A percentile compares a stretch with the other conserved stretches of the same genome.
These are phyloP conservation scores for Miltochrista miniata DNA, from an alignment of 2,888 invertebrate species.

Conservation along the genomic window DNA sequence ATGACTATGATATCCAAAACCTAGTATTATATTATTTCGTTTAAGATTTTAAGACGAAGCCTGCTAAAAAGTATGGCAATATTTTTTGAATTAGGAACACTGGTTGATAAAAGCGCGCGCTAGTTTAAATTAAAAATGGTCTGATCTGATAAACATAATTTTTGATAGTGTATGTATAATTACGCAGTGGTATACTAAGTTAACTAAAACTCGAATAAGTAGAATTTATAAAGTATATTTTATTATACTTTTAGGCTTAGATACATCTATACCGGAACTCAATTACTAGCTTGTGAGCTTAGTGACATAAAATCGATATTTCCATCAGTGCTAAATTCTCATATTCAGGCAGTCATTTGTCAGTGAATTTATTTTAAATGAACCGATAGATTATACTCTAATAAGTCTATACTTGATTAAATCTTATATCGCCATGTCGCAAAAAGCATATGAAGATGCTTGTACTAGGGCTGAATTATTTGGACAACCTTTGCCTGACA, in stretches of 20 bases:
- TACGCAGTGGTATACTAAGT: neutral
- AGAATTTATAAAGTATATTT: too few relatives aligned
- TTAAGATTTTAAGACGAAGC: too few relatives aligned
- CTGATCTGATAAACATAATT: neutral
- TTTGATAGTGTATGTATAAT: neutral
- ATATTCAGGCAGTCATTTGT: neutral
- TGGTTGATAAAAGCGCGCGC: slow-evolving; percentile 12
- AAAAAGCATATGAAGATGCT: slow-evolving; percentile 89
- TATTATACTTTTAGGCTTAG: too few relatives aligned
- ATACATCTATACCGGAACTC: neutral
- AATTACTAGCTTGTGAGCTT: slow-evolving; percentile 1
- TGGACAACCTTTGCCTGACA: slow-evolving; percentile 87
- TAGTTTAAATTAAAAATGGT: slow-evolving; percentile 14
- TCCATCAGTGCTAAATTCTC: slow-evolving; percentile 29
- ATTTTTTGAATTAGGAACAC: slow-evolving; percentile 11
- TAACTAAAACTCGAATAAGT: too few relatives aligned
- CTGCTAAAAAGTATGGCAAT: neutral
- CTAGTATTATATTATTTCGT: too few relatives aligned
- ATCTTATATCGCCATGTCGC: slow-evolving; percentile 67
- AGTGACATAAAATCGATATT: slow-evolving; percentile 46
- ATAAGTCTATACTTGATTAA: too few relatives aligned
- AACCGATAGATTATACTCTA: too few relatives aligned
- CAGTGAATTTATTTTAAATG: too few relatives aligned
- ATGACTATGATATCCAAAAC: too few relatives aligned
- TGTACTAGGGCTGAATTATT: slow-evolving; percentile 91